Evolutionary conservation across 2,113 vertebrate genomes (phyloP).

Genomic region (Cyprinodon variegatus): DNA sequence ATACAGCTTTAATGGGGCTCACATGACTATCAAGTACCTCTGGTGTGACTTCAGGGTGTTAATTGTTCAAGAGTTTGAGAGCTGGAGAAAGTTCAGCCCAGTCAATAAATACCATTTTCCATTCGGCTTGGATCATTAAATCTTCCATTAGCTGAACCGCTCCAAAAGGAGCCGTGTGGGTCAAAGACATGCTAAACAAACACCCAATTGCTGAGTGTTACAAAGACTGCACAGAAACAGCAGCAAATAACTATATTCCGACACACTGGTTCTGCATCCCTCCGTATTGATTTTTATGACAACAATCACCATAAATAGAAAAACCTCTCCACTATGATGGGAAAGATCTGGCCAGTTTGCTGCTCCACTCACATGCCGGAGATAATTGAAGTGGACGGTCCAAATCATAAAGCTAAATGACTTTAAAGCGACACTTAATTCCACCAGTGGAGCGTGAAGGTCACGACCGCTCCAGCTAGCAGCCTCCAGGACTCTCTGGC

Average conservation of each 20-base stretch:
- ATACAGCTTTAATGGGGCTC: conserved; percentile 13
- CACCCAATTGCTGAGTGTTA: not conserved
- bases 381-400: conserved; percentile 62
- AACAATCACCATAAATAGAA: conserved; percentile 28
- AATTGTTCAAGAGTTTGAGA: conserved; percentile 18
- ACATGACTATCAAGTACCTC: conserved; percentile 9
- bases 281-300: conserved; percentile 28
- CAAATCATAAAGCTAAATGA: conserved; percentile 57
- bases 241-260: not conserved
- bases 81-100: not conserved
- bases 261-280: not conserved
- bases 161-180: not conserved
- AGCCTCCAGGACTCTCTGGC: not conserved
- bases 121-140: not conserved
- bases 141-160: conserved; percentile 10
- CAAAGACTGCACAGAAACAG: not conserved
- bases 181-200: conserved; percentile 3
- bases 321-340: conserved; percentile 8
- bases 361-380: conserved; percentile 12
- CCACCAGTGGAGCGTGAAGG: conserved; percentile 58
- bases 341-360: conserved; percentile 23
- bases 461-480: conserved; percentile 35
- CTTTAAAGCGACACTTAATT: conserved; percentile 61
- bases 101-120: not conserved
- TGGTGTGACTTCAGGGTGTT: conserved; percentile 36